Percentiles rank a stretch among this genome's conserved stretches.
These are phyloP conservation scores for Circaetus gallicus DNA, from an alignment of 2,113 vertebrate genomes.

Conservation along the genomic window DNA sequence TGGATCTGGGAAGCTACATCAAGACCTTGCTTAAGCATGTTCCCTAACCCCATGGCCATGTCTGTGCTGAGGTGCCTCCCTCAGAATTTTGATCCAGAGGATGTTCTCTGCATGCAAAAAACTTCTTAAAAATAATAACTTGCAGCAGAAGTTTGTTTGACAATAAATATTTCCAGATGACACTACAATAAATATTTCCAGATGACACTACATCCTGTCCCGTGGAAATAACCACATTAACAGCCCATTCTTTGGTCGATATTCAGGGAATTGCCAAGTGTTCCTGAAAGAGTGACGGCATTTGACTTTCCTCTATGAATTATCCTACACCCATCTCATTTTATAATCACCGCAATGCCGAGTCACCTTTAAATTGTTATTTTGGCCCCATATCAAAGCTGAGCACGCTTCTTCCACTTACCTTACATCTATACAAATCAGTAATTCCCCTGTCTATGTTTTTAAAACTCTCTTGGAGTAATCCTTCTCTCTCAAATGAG, in stretches of 20 bases:
- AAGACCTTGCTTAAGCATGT: fast-evolving
- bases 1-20: background rate
- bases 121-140: background rate
- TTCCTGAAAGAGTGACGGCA: background rate
- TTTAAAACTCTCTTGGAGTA: background rate
- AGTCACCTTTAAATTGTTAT: background rate
- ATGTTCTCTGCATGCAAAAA: background rate
- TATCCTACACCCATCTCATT: background rate
- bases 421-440: background rate
- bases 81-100: background rate
- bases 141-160: background rate
- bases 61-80: background rate
- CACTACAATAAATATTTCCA: background rate
- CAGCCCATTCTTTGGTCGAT: background rate
- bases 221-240: background rate
- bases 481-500: background rate
- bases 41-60: background rate
- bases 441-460: background rate
- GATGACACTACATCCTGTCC: background rate
- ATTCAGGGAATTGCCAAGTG: background rate
- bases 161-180: background rate
- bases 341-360: background rate
- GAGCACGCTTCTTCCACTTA: background rate
- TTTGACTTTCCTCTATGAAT: background rate
- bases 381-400: background rate